phyloP scores from a whole-genome alignment of 2,113 vertebrate species.

The Azemiops feae region DNA sequence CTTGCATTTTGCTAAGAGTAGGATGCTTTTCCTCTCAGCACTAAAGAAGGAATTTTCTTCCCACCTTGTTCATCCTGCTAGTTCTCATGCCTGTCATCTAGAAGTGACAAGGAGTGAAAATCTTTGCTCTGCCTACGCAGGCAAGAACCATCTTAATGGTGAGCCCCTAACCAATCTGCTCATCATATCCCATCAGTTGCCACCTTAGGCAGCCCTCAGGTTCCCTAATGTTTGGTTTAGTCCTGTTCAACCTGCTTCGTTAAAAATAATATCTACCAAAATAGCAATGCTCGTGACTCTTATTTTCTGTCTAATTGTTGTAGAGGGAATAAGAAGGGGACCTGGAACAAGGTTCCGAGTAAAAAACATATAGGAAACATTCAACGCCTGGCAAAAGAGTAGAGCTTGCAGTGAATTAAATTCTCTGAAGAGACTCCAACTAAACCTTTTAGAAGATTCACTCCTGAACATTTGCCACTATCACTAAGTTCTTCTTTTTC shows the following conservation, averaged over 20 bases:
- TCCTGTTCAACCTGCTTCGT: background rate
- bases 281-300: background rate
- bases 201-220: background rate
- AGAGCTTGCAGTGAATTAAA: background rate
- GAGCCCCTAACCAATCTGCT: background rate
- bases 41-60: background rate
- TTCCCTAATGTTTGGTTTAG: background rate
- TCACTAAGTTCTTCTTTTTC: background rate
- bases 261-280: background rate
- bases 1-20: background rate
- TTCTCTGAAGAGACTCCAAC: background rate
- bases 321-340: background rate
- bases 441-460: background rate
- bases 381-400: background rate
- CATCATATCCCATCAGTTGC: background rate
- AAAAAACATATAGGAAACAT: background rate
- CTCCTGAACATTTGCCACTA: background rate
- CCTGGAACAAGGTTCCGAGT: background rate
- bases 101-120: background rate
- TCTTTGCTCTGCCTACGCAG: background rate
- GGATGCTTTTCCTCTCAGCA: background rate
- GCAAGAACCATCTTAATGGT: background rate
- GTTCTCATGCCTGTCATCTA: background rate
- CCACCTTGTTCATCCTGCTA: background rate
- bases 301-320: background rate